Base-by-base conservation (phyloP, 2,113 vertebrate genomes). In the Meleagris gallopavo region DNA sequence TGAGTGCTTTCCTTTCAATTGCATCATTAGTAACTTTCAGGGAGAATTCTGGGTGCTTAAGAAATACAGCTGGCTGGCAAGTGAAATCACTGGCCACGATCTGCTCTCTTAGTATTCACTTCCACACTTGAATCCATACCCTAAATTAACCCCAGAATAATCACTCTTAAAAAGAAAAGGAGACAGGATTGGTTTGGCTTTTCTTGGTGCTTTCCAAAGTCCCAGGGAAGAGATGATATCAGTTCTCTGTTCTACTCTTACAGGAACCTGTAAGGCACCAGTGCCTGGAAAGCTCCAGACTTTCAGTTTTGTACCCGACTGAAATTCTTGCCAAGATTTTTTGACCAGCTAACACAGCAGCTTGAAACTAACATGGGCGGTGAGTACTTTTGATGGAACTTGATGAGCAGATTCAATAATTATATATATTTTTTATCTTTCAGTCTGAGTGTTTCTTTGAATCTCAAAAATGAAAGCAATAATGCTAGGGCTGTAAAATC, bases 121-220 rank as follows among this genome's bases (percentile, higher is more conserved):
- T 93, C 82, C 82, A 89, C 77, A 76, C 72, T 91, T 91, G 85
- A 93, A 93, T 83, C 76, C 57, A 14, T 67, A 65, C 55, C 69
- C 75, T 91, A 52, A 55, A 88, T 88, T 91, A 95, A 94, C 82
- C 72, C 88, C 89, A 95, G 92, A 80, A 85, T 72, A 89, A 74
- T 88, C 61, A 50, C 89, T 92, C 87, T 91, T 83, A 82, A 93
- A 95, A 85, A 96, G 87, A 2, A 2, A 86, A 83, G 21, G 46
- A 22, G 19, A 48, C 79, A 46, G 45, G 41, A 83, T 65, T 76
- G 82, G 60, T 86, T 92, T 92, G 78, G 64, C 64, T 94, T 96
- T 76, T 84, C 78, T 62, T 50, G 27, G 69, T 85, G 58, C 71
- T 85, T 93, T 91, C 67, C 85, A 46, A 71, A 94, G 45, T 62